Percentiles rank a stretch among this genome's conserved stretches.
Conservation (phyloP, 1,140 invertebrate species). For the Sinonovacula constricta region DNA sequence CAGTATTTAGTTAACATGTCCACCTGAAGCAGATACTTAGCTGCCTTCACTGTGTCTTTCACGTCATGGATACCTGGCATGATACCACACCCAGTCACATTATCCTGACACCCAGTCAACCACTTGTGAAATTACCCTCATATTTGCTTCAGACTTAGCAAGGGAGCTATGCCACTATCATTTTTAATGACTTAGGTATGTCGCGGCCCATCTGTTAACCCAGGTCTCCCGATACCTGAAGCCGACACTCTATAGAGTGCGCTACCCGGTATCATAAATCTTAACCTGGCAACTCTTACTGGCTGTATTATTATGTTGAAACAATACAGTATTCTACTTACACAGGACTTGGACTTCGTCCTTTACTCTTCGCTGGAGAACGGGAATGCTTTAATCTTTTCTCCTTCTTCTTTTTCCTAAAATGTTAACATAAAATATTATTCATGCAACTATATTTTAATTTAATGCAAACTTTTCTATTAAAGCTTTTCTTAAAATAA, state of each 20-base stretch:
- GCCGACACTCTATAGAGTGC: too few relatives aligned
- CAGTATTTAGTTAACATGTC: too few relatives aligned
- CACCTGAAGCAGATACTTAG: too few relatives aligned
- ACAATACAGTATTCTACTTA: constrained; percentile 17
- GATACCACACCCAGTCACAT: too few relatives aligned
- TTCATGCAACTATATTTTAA: not conserved
- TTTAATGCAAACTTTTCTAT: not conserved
- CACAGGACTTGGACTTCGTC: constrained; percentile 60
- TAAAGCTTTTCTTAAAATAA: not conserved
- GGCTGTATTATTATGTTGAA: not conserved
- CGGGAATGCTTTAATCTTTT: constrained; percentile 56
- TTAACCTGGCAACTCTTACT: not conserved
- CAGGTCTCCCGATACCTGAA: too few relatives aligned
- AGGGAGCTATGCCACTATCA: not conserved
- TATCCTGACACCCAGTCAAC: too few relatives aligned
- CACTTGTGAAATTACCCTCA: too few relatives aligned
- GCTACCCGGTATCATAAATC: too few relatives aligned
- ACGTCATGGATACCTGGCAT: too few relatives aligned
- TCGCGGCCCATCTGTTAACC: too few relatives aligned
- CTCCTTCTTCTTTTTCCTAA: constrained; percentile 60
- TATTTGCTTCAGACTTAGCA: not conserved
- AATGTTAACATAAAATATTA: not conserved
- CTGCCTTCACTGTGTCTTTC: too few relatives aligned
- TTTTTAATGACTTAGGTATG: too few relatives aligned
- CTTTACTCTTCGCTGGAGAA: constrained; percentile 23